Evolutionary conservation across 2,113 vertebrate species (phyloP), one percentile per base, ranked within the genome.

Genomic region (Dasypus novemcinctus): DNA sequence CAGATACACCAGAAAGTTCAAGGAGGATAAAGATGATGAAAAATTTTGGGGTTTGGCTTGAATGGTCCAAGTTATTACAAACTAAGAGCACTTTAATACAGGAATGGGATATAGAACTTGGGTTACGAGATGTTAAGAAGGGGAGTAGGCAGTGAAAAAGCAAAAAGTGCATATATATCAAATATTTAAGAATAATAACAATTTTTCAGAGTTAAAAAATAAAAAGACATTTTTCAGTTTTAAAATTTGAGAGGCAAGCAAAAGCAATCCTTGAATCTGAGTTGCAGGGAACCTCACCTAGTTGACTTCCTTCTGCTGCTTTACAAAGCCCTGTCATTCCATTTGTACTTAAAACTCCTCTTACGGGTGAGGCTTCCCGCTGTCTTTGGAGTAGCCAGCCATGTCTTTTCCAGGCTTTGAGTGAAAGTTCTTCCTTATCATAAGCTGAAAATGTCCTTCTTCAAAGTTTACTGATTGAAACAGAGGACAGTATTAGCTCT

Each of bases 401-500:
- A 63, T 66, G 66, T 88, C 43, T 94, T 23, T 20, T 52, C 36
- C 13, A 18, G 63, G 14, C 38, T 91, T 21, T 41, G 41, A 86
- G 54, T 20, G 46, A 83, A 85, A 64, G 27, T 79, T 85, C 49
- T 92, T 83, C 31, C 25, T 59, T 57, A 8, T 29, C 54, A 12
- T 41, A 36, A 82, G 52, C 29, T 69, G 71, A 54, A 27, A 29
- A 29, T 83, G 49, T 46, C 81, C 79, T 84, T 59, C 75, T 93
- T 91, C 76, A 90, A 4, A 78, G 83, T 83, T 75, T 38, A 90
- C 75, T 36, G 49, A 18, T 52, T 95, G 90, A 96, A 75, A 21
- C 46, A 13, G 29, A 87, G 59, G 54, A 93, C 95, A 97, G 86
- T 94, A 94, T 93, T 95, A 93, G 87, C 84, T 95, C 78, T 12